phyloP scores from a whole-genome alignment of 1,140 invertebrate species.

The Meloidogyne chitwoodi region DNA sequence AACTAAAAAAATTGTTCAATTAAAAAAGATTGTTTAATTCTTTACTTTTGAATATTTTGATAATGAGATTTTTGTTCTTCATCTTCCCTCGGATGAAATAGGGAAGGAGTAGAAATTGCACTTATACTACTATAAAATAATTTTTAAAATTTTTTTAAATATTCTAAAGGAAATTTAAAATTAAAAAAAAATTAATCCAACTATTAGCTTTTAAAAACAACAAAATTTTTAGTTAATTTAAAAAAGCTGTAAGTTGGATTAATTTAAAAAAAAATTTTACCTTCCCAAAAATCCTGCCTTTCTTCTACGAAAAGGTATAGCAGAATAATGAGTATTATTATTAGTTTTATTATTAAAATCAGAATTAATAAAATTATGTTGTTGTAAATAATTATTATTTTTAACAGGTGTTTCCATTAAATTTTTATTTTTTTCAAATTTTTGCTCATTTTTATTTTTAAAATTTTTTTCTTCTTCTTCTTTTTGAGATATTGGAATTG shows the following conservation, averaged over 20 bases:
- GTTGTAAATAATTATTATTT: neutral
- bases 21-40: neutral
- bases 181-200: too few relatives aligned
- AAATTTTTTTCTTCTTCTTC: neutral
- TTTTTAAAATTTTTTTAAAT: too few relatives aligned
- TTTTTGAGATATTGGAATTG: constrained; percentile 11
- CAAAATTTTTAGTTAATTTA: too few relatives aligned
- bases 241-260: too few relatives aligned
- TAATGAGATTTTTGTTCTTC: neutral
- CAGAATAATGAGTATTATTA: constrained; percentile 4
- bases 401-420: neutral
- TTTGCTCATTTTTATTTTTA: neutral
- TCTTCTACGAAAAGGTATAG: constrained; percentile 12
- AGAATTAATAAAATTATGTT: neutral
- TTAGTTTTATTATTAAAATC: too few relatives aligned
- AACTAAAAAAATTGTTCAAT: neutral
- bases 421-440: neutral
- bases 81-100: constrained; percentile 2
- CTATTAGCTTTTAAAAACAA: too few relatives aligned
- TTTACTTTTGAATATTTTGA: neutral
- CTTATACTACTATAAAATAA: neutral
- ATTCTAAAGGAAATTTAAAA: too few relatives aligned
- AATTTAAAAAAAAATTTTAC: too few relatives aligned
- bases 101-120: constrained; percentile 7
- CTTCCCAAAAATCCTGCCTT: neutral